Conservation (phyloP, 2,113 vertebrate species). For the Hippocampus comes region DNA sequence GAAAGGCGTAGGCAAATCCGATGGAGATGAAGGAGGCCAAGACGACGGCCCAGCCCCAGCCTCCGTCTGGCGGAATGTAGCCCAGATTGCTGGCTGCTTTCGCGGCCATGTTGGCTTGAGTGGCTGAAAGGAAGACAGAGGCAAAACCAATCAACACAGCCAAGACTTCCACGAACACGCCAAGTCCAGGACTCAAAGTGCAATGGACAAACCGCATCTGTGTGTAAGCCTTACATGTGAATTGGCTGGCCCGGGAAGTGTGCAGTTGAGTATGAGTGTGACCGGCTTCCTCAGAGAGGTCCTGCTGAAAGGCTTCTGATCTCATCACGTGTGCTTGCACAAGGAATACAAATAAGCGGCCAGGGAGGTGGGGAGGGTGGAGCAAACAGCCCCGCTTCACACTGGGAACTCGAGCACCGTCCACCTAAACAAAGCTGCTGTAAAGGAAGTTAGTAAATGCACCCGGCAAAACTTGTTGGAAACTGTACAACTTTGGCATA, state of each 20-base stretch:
- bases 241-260: constrained; percentile 9
- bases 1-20: constrained; percentile 82
- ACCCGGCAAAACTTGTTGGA: background rate
- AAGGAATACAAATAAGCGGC: constrained; percentile 19
- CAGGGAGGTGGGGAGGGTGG: background rate
- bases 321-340: constrained; percentile 44
- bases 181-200: background rate
- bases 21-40: constrained; percentile 75
- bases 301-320: constrained; percentile 47
- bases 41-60: constrained; percentile 77
- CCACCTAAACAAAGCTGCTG: background rate
- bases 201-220: constrained; percentile 35
- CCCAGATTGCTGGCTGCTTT: constrained; percentile 48
- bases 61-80: constrained; percentile 76
- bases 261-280: constrained; percentile 13
- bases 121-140: constrained; percentile 26
- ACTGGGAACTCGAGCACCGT: background rate
- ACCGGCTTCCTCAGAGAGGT: constrained; percentile 14
- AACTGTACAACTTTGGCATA: background rate
- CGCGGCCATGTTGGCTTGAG: constrained; percentile 59
- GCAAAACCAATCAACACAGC: constrained; percentile 21
- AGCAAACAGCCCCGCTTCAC: background rate
- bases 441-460: background rate
- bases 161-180: constrained; percentile 11
- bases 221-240: constrained; percentile 17